These are phyloP conservation scores for Cariama cristata DNA, from an alignment of 2,113 vertebrate genomes.

Conservation along the genomic window DNA sequence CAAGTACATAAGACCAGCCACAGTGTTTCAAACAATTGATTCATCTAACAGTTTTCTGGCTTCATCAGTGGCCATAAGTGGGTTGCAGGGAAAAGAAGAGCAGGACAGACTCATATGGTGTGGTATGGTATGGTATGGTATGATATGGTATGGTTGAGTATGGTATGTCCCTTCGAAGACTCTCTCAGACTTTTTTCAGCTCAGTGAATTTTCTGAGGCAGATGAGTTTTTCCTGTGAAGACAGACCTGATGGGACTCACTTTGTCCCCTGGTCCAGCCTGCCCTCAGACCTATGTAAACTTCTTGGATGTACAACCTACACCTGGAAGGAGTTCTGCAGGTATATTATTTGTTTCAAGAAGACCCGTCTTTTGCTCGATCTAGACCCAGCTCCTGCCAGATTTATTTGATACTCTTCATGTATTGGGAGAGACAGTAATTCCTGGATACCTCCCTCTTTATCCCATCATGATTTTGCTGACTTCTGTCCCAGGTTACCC, in stretches of 20 bases:
- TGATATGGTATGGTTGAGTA: background rate
- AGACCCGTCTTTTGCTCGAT: background rate
- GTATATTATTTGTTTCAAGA: background rate
- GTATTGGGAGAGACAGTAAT: background rate
- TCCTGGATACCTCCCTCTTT: background rate
- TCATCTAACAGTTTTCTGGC: background rate
- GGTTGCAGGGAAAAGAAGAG: background rate
- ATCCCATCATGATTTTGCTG: background rate
- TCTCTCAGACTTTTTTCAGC: background rate
- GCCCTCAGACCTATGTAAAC: background rate
- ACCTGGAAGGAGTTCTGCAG: background rate
- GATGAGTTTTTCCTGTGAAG: background rate
- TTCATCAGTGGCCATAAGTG: background rate
- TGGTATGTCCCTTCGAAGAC: background rate
- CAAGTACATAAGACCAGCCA: background rate
- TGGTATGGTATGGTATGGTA: background rate
- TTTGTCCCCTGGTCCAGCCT: background rate
- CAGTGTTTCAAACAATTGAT: background rate
- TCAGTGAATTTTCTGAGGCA: background rate
- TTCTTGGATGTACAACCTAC: background rate
- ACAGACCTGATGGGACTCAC: background rate
- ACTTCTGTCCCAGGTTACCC: background rate
- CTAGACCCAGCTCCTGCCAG: background rate
- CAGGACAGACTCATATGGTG: background rate
- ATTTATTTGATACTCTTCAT: background rate